Conservation (phyloP, 2,113 vertebrate species). For the Tetrax tetrax region DNA sequence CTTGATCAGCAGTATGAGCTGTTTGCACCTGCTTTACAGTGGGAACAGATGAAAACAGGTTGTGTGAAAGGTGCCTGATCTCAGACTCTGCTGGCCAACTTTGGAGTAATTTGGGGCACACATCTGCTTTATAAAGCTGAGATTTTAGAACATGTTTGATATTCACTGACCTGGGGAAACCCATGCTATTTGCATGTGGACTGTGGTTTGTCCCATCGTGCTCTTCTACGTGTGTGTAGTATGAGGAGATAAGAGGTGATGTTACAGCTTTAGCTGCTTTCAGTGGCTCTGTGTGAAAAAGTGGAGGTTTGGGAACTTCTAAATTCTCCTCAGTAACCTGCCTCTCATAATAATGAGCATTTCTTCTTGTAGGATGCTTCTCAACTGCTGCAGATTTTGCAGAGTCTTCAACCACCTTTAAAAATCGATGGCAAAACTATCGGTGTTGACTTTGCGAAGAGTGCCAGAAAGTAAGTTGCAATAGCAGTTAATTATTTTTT, state of each 20-base stretch:
- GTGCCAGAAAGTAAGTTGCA: slow-evolving; percentile 92
- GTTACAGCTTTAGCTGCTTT: not conserved
- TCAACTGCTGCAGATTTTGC: slow-evolving; percentile 94
- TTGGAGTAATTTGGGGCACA: not conserved
- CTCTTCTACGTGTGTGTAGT: rapidly evolving
- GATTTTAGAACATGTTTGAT: not conserved
- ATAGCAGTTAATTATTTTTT: not conserved
- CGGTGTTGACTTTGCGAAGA: slow-evolving; percentile 98
- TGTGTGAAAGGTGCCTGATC: not conserved
- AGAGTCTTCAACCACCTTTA: slow-evolving; percentile 92
- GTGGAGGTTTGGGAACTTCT: not conserved
- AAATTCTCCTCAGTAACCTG: not conserved
- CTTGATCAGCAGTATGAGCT: rapidly evolving
- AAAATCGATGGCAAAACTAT: slow-evolving; percentile 98
- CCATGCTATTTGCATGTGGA: rapidly evolving
- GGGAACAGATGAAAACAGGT: not conserved
- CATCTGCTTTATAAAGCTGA: not conserved
- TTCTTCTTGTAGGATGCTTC: slow-evolving; percentile 88
- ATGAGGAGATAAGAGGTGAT: not conserved
- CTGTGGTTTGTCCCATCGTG: rapidly evolving
- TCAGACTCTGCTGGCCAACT: not conserved
- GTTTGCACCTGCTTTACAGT: not conserved
- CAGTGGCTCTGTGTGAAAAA: not conserved
- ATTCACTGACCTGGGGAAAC: not conserved
- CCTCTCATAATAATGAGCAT: not conserved